Base-by-base conservation (phyloP, 23 tunicate genomes). In the Ascidia mentula region DNA sequence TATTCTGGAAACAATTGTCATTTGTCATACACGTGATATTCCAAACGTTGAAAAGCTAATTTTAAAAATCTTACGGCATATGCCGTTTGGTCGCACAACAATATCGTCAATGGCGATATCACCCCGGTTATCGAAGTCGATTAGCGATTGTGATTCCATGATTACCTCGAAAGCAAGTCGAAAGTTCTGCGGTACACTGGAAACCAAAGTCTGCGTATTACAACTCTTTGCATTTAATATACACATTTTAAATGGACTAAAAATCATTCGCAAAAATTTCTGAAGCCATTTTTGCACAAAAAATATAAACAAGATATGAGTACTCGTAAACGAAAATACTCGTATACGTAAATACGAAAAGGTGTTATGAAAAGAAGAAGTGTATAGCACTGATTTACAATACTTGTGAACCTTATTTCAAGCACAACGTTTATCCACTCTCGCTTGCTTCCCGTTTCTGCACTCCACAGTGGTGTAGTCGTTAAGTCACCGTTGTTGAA, bases 61-160 rank as follows among this genome's bases (percentile, higher is more conserved):
- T 20, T 20, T 5, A 53, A 53, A 53, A 53, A 53, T 9, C 90
- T 76, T 59, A 91, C 97, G 34, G 53, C 97, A 91, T n/a, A 42
- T 69, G 20, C 74, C 77, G 77, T 86, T 72, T 8, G 79, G 74
- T 40, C 32, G 45, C 0, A 91, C 84, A 7, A 69, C 78, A 31
- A 91, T 60, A 69, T 91, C 97, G 82, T 91, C 97, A 46, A 91
- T 81, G 31, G 97, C 90, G n/a, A 91, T 80, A 75, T 91, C 97
- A 7, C 97, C 97, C 34, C 84, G 69, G 34, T 91, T 91, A 45
- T 90, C 96, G 0, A 77, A 86, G 39, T 82, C 84, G 28, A 91
- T 76, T 18, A 77, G 24, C 32, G 84, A 60, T 72, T 81, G 71
- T 45, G 88, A 75, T 30, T 73, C 33, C 77, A 78, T 80, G 46